A percentile compares a stretch with the other conserved stretches of the same genome.
Evolutionary conservation across 2,888 invertebrate genomes (phyloP).

Genomic region (Fissipunctia ypsillon): DNA sequence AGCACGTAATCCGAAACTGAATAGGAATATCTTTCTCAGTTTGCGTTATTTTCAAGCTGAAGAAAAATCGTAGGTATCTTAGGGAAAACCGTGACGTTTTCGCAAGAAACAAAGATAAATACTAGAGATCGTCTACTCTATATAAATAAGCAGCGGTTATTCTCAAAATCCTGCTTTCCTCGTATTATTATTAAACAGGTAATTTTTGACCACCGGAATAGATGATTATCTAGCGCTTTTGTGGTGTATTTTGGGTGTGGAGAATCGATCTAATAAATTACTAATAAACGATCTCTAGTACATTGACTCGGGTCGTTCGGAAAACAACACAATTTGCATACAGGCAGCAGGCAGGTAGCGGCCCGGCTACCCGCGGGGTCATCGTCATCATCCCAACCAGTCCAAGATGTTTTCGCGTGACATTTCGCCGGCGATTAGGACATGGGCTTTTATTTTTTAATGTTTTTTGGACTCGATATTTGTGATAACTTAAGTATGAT

Average conservation of each 20-base stretch:
- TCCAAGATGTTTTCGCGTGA: slow-evolving; percentile 83
- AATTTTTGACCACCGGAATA: slow-evolving; percentile 56
- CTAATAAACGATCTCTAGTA: slow-evolving; percentile 78
- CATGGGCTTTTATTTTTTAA: slow-evolving; percentile 72
- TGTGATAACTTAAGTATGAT: slow-evolving; percentile 58
- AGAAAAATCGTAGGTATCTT: slow-evolving; percentile 4
- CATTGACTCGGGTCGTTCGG: slow-evolving; percentile 83
- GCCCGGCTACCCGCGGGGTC: slow-evolving; percentile 79
- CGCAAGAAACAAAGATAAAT: slow-evolving; percentile 1
- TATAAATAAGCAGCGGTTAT: slow-evolving; percentile 46
- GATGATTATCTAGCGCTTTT: slow-evolving; percentile 55
- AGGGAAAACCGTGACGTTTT: neutral
- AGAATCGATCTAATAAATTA: slow-evolving; percentile 84
- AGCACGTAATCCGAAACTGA: neutral
- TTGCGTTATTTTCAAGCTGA: neutral
- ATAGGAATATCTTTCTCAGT: neutral
- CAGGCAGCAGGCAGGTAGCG: slow-evolving; percentile 86
- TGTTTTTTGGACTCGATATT: slow-evolving; percentile 61
- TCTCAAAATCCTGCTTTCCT: slow-evolving; percentile 53
- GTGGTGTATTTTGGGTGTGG: slow-evolving; percentile 66
- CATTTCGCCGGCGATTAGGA: slow-evolving; percentile 84
- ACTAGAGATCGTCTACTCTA: slow-evolving; percentile 31
- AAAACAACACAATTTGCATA: slow-evolving; percentile 87
- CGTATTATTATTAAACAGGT: slow-evolving; percentile 55
- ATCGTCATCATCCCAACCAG: slow-evolving; percentile 86